Conservation (phyloP, 2,113 vertebrate species). For the Erythrolamprus reginae region DNA sequence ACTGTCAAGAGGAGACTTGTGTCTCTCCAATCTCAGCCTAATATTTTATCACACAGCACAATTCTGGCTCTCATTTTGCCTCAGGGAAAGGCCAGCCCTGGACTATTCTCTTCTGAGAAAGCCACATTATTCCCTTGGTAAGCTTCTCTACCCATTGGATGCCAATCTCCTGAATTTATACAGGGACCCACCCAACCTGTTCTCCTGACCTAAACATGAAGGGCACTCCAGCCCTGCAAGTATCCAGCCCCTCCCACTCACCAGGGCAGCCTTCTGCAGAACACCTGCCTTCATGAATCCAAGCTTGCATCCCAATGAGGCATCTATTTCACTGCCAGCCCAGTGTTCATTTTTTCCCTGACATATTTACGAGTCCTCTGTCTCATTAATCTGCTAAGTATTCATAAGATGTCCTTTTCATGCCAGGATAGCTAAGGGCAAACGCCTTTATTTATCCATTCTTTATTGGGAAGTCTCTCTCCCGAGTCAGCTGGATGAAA, state of each 20-base stretch:
- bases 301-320: slow-evolving; percentile 23
- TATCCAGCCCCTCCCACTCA: neutral
- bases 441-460: slow-evolving; percentile 57
- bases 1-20: neutral
- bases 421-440: slow-evolving; percentile 60
- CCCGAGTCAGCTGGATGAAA: slow-evolving; percentile 48
- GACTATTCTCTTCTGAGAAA: neutral
- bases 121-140: neutral
- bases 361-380: slow-evolving; percentile 59
- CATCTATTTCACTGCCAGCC: slow-evolving; percentile 50
- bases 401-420: slow-evolving; percentile 58
- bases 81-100: neutral
- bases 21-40: neutral
- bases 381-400: slow-evolving; percentile 59
- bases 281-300: neutral
- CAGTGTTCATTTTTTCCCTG: slow-evolving; percentile 49
- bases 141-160: neutral
- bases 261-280: neutral
- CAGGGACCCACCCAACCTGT: neutral
- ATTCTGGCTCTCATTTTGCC: neutral
- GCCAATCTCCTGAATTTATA: neutral
- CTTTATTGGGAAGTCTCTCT: slow-evolving; percentile 46
- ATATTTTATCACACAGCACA: neutral
- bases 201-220: neutral
- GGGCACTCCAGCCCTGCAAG: neutral